Conservation (phyloP, 2,797 vertebrate species). For the Crocodylus rhombifer region DNA sequence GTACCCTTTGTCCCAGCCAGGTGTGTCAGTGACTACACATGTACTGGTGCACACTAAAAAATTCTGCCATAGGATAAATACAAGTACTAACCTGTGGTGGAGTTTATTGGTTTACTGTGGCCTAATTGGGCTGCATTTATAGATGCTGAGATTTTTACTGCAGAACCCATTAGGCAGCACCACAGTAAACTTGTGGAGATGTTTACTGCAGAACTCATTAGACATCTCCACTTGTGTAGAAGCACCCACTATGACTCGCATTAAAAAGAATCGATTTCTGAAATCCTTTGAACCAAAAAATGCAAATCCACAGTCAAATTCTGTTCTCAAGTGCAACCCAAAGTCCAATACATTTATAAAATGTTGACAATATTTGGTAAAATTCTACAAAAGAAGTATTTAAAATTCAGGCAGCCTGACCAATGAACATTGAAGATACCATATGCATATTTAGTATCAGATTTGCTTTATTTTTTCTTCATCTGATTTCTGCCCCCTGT, state of each 20-base stretch:
- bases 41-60: too few species aligned
- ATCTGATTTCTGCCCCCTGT: slow-evolving; percentile 51
- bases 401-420: background rate
- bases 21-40: too few species aligned
- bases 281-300: background rate
- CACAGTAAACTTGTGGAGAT: too few species aligned
- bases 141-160: too few species aligned
- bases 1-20: too few species aligned
- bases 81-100: too few species aligned
- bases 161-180: too few species aligned
- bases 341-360: slow-evolving; percentile 33
- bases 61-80: too few species aligned
- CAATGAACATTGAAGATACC: slow-evolving; percentile 43
- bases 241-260: background rate
- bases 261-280: background rate
- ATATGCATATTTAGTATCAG: slow-evolving; percentile 23
- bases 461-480: slow-evolving; percentile 42
- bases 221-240: too few species aligned
- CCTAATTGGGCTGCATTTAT: too few species aligned
- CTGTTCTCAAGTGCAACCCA: background rate
- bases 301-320: background rate
- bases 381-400: background rate
- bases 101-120: too few species aligned
- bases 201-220: too few species aligned
- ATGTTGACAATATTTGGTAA: slow-evolving; percentile 10